phyloP scores from a whole-genome alignment of 1,140 invertebrate genomes.

The Oreohelix idahoensis region DNA sequence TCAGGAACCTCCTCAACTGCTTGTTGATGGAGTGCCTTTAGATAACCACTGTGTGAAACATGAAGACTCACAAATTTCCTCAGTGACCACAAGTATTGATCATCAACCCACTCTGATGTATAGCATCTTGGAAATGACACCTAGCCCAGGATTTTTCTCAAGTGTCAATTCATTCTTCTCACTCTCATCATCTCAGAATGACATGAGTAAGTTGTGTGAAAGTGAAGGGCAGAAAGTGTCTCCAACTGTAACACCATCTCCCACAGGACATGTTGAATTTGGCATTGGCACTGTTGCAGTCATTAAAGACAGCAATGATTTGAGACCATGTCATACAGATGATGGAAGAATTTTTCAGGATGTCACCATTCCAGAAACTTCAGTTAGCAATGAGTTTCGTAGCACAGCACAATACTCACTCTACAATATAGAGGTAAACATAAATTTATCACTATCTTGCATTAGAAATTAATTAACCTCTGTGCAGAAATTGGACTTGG shows the following conservation, averaged over 20 bases:
- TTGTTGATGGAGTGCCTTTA: neutral
- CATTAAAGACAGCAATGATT: neutral
- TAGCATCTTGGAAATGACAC: neutral
- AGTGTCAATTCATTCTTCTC: slow-evolving; percentile 1
- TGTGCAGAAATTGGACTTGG: too few relatives aligned
- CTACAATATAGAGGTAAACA: slow-evolving; percentile 54
- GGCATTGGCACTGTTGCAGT: neutral
- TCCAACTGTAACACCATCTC: slow-evolving; percentile 9
- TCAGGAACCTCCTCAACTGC: neutral
- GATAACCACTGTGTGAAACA: neutral
- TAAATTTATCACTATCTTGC: slow-evolving; percentile 15
- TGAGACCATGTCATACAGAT: slow-evolving; percentile 7
- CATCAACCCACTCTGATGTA: too few relatives aligned
- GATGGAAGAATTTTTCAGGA: slow-evolving; percentile 50
- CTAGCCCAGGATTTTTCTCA: slow-evolving; percentile 14
- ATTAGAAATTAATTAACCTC: too few relatives aligned
- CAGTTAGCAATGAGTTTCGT: slow-evolving; percentile 47
- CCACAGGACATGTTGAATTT: neutral
- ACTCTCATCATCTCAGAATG: slow-evolving; percentile 10
- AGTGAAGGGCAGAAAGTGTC: neutral
- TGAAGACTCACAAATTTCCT: neutral
- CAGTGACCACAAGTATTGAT: neutral
- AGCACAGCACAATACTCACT: slow-evolving; percentile 52
- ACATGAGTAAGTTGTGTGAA: neutral
- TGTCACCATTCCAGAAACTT: slow-evolving; percentile 47